These are phyloP conservation scores for Muscicapa adusta DNA, from an alignment of 2,113 vertebrate genomes.

Conservation along the genomic window DNA sequence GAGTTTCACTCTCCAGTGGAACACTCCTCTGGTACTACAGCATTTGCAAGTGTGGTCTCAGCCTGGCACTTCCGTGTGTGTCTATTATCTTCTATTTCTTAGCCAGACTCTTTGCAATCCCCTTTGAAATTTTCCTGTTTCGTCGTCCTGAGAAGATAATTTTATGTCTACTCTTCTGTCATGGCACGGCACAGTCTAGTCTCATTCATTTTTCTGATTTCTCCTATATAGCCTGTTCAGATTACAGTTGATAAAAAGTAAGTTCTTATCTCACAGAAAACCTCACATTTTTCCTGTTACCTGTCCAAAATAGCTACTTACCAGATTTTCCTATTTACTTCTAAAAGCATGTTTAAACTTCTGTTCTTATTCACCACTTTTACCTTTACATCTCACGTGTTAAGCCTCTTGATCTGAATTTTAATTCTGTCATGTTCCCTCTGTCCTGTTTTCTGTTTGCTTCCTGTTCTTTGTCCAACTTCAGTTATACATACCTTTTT, in stretches of 20 bases:
- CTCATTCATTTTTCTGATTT: slow-evolving; percentile 57
- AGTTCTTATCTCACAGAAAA: slow-evolving; percentile 25
- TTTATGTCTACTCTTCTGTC: neutral
- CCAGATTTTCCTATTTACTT: neutral
- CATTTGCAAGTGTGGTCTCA: neutral
- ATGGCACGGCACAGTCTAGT: neutral
- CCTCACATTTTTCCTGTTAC: slow-evolving; percentile 19
- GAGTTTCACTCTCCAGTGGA: neutral
- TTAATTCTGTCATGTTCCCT: neutral
- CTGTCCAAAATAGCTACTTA: slow-evolving; percentile 14
- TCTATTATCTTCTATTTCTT: neutral
- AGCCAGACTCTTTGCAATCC: neutral
- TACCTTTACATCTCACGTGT: neutral
- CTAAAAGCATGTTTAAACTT: slow-evolving; percentile 37
- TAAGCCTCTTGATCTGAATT: neutral
- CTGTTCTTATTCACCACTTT: neutral
- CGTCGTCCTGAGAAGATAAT: neutral
- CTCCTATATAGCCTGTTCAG: slow-evolving; percentile 56
- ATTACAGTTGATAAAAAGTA: slow-evolving; percentile 62
- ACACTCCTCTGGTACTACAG: neutral
- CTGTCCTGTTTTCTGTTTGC: neutral
- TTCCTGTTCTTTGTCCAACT: neutral
- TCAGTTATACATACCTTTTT: neutral
- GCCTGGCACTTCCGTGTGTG: neutral
- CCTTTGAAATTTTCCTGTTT: neutral